Conservation (phyloP, 2,888 invertebrate genomes). For the Plebejus anna region DNA sequence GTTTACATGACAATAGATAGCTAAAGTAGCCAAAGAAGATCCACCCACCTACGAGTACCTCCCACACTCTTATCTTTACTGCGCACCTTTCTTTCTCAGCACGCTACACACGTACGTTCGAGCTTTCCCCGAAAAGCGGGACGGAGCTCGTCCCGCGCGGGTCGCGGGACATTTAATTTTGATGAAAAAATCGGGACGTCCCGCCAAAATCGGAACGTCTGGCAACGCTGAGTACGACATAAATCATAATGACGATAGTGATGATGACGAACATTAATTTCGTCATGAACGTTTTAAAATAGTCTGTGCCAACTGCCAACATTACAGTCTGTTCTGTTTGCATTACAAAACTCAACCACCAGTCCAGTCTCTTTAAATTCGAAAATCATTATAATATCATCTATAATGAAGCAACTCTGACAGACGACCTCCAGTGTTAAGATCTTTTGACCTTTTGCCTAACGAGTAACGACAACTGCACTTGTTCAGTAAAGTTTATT, state of each 20-base stretch:
- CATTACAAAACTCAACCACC: conserved; percentile 13
- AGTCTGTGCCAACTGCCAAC: conserved; percentile 2
- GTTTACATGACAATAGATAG: too few species aligned
- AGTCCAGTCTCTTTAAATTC: background rate
- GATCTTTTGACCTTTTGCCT: background rate
- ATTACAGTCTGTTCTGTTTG: conserved; percentile 6
- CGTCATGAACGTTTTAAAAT: conserved; percentile 18
- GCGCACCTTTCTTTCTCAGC: too few species aligned
- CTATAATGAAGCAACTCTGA: background rate
- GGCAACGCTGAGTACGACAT: background rate
- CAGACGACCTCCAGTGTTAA: background rate
- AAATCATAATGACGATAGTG: background rate
- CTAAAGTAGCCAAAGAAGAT: too few species aligned
- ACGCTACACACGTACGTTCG: too few species aligned
- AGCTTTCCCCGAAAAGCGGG: too few species aligned
- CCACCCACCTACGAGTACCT: too few species aligned
- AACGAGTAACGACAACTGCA: background rate
- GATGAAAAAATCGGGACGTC: too few species aligned
- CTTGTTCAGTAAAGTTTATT: background rate
- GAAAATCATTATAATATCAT: background rate
- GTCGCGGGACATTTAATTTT: too few species aligned
- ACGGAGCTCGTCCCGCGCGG: too few species aligned
- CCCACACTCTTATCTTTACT: too few species aligned
- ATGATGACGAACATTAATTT: conserved; percentile 21
- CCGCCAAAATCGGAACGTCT: too few species aligned